Evolutionary conservation across 2,888 invertebrate species (phyloP).

Genomic region (Leptinotarsa juncta): DNA sequence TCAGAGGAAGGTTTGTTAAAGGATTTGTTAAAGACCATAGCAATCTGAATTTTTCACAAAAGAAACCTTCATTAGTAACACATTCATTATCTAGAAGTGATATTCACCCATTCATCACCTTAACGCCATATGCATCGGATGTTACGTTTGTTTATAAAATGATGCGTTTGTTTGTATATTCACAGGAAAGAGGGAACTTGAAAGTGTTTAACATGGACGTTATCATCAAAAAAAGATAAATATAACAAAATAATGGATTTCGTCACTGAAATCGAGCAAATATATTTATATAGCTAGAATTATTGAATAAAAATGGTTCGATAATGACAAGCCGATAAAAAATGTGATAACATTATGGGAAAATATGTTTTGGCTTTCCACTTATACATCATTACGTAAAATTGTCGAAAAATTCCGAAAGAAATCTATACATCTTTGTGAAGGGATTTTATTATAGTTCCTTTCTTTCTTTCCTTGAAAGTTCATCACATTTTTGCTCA

Average conservation of each 20-base stretch:
- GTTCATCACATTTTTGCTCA: no score
- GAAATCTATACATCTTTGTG: no score
- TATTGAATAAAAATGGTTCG: not conserved
- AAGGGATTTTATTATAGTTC: no score
- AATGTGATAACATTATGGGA: not conserved
- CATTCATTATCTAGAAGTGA: not conserved
- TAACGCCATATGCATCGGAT: constrained; percentile 23
- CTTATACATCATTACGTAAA: not conserved
- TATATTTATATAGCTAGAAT: not conserved
- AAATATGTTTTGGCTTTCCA: not conserved
- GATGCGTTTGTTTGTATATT: constrained; percentile 24
- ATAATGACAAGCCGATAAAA: not conserved
- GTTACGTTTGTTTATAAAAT: constrained; percentile 20
- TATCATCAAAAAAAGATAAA: constrained; percentile 23
- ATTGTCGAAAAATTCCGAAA: no score
- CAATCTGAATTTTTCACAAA: no score
- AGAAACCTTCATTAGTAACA: not conserved
- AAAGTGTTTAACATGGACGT: constrained; percentile 19
- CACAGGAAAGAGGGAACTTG: constrained; percentile 20
- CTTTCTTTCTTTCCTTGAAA: no score
- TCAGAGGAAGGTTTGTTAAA: no score
- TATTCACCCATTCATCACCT: constrained; percentile 18
- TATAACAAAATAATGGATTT: constrained; percentile 23
- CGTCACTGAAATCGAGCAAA: constrained; percentile 7
- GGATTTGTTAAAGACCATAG: no score